A percentile compares a stretch with the other conserved stretches of the same genome.
Conservation (phyloP, 2,888 invertebrate genomes). For the Nematopogon swammerdamellus region DNA sequence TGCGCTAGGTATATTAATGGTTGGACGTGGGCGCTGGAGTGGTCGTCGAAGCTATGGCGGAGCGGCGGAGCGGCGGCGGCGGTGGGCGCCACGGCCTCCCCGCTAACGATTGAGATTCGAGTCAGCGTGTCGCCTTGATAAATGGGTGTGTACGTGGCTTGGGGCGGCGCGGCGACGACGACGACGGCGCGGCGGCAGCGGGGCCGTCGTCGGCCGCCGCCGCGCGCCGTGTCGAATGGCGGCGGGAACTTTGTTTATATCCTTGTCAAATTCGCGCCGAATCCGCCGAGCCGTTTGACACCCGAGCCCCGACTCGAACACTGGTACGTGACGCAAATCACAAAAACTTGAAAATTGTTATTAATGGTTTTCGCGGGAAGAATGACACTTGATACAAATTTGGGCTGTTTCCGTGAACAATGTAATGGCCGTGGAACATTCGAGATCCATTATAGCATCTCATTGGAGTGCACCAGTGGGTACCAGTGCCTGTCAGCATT, state of each 20-base stretch:
- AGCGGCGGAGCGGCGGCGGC: background rate
- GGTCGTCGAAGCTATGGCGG: too few species aligned
- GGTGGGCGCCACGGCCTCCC: background rate
- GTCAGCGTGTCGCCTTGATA: background rate
- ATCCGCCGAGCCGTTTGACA: background rate
- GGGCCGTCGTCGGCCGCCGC: too few species aligned
- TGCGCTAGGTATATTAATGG: too few species aligned
- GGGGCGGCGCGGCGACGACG: too few species aligned
- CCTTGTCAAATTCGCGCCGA: background rate
- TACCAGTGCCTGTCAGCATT: too few species aligned
- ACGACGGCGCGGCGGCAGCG: too few species aligned
- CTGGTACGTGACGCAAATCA: background rate
- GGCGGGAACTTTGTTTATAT: background rate
- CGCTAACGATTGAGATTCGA: background rate
- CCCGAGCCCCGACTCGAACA: background rate
- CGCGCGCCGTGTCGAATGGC: background rate
- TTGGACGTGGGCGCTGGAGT: too few species aligned
- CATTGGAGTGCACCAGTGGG: too few species aligned
- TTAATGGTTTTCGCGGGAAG: background rate
- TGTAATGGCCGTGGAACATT: too few species aligned
- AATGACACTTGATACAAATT: background rate
- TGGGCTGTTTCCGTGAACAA: too few species aligned
- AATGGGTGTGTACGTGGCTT: background rate
- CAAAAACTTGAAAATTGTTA: background rate
- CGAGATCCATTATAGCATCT: too few species aligned